Base-by-base conservation (phyloP, 2,888 invertebrate genomes). In the Baronia brevicornis region DNA sequence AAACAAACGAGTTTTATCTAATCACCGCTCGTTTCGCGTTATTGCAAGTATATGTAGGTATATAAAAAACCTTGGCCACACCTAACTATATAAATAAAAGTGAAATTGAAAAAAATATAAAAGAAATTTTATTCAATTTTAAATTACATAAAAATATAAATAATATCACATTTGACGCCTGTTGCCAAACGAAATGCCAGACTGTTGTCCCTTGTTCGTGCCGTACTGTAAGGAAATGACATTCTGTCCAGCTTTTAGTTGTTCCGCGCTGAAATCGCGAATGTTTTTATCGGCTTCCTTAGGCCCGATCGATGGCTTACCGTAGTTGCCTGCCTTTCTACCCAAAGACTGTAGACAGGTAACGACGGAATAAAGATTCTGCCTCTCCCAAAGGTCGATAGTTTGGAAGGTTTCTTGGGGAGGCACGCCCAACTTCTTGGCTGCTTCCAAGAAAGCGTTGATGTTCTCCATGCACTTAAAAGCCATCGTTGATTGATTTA, bases 401-500 rank as follows among this genome's bases (percentile, higher is more conserved):
- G 97, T 98, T 79, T 97, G 96, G 89, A 98, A 98, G 17, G 94
- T 93, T 77, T 98, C 98, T 62, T 95, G 94, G 19, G 94, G 89
- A 1, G 95, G 94, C 10, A 99, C 97, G 26, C 98, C 98, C 43
- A 97, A 84, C 43, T 88, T 89, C 66, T 90, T 91, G 30, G 92
- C 95, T 8, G 91, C 92, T 47, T 92, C 93, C 41, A 96, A 80
- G 78, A 98, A 97, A 20, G 92, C 93, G 73, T 96, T 96, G 54
- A 98, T 98, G 69, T 98, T 98, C 75, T 98, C 98, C 98, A 98
- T 98, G 79, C 96, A 96, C 70, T 97, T 97, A 80, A 98, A 98
- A 28, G 95, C 96, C 91, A 96, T 93, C 49, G 90, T 88, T 27
- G 92, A 91, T 54, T 90, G 89, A 74, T 98, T 97, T 60, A 98